Base-by-base conservation (phyloP, 2,797 vertebrate genomes). In the Pangasius mekongensis region DNA sequence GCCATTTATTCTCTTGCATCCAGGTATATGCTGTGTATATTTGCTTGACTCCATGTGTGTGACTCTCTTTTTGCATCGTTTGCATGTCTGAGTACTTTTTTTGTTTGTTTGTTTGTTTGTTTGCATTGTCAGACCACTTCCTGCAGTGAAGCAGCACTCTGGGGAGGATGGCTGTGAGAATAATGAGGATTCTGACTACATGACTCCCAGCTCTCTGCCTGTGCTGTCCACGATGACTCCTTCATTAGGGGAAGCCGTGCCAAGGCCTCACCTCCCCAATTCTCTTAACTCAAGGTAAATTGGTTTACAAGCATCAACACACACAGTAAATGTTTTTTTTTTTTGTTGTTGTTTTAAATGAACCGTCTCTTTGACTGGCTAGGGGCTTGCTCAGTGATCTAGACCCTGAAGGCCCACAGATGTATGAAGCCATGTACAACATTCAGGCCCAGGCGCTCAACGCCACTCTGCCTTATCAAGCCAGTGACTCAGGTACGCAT, bases 401-500 rank as follows among this genome's bases (percentile, higher is more conserved):
- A 83, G 97, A 97, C 87, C 62, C 87, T 0, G 96, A 98, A 8
- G 95, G 94, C 80, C 97, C 94, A 27, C 94, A 93, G 83, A 97
- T 94, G 56, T 98, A 98, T 80, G 98, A 99, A 94, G 97, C 97
- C 27, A 99, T 99, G 98, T 99, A 97, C 94, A 97, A 98, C 93
- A 97, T 98, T 84, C 98, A 97, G 93, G 94, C 96, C 83, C 98
- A 98, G 91, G 95, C 92, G 0, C 93, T 87, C 2, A 83, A 93
- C 30, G 92, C 93, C 86, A 88, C 89, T 1, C 74, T 87, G 73
- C 87, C 92, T 24, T 93, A 94, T 20, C 95, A 95, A 92, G 93
- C 95, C 93, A 0, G 95, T 95, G 94, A 94, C 91, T 96, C 96
- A 90, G 98, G 98, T 99, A 86, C 22, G 30, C 5, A 5, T 52